A percentile compares a stretch with the other conserved stretches of the same genome.
Conservation (phyloP, 2,888 invertebrate genomes). For the Dascillus cervinus region DNA sequence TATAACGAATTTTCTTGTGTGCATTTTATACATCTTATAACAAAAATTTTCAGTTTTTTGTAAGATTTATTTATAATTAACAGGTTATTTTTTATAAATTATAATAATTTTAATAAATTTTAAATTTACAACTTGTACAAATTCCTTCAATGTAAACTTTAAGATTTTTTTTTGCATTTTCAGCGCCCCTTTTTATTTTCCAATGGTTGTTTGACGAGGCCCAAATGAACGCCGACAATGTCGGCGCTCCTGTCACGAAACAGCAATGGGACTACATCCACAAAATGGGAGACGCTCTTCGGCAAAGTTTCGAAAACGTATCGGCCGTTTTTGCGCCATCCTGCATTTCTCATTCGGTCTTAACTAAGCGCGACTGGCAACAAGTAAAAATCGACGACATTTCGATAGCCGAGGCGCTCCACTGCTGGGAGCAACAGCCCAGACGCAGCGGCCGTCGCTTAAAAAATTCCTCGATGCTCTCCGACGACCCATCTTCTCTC, state of each 20-base stretch:
- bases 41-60: no score
- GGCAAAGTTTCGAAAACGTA: conserved; percentile 74
- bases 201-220: conserved; percentile 95
- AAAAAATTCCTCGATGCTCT: conserved; percentile 22
- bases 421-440: conserved; percentile 74
- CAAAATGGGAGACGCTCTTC: conserved; percentile 76
- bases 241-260: conserved; percentile 79
- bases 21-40: no score
- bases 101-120: background rate
- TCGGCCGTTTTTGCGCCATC: conserved; percentile 89
- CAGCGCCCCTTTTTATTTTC: conserved; percentile 85
- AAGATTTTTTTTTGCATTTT: conserved; percentile 12
- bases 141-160: conserved; percentile 1
- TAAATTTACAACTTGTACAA: conserved; percentile 2
- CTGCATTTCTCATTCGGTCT: conserved; percentile 85
- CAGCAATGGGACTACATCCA: conserved; percentile 93
- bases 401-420: conserved; percentile 73
- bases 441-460: conserved; percentile 30
- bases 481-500: conserved; percentile 24
- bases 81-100: no score
- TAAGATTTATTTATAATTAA: no score
- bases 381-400: conserved; percentile 72
- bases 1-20: no score
- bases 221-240: conserved; percentile 87
- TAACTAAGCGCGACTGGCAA: conserved; percentile 83